Evolutionary conservation across 1,140 invertebrate genomes (phyloP), one percentile per base, ranked within the genome.

Genomic region (Helicoverpa zea): DNA sequence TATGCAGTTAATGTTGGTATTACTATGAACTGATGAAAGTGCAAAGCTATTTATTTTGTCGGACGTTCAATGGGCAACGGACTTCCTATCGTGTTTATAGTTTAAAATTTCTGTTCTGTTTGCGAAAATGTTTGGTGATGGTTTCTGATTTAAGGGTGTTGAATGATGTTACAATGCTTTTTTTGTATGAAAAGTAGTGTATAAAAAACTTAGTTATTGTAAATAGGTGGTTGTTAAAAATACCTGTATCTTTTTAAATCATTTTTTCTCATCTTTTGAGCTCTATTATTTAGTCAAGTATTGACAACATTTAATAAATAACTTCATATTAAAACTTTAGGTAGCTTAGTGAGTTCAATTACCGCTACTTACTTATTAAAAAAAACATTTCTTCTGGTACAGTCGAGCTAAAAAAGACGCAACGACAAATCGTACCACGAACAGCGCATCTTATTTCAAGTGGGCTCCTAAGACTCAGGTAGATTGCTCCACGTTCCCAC

Each of bases 401-500:
- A 66, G 10, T 16, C 35, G 5, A 1, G 1, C n/a, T 14, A 70
- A 72, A 43, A 23, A 23, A 51, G 29, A 54, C 68, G 18, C 23
- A n/a, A 29, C 68, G 18, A 72, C 10, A 54, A 72, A n/a, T 72
- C 49, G 68, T 54, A 13, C n/a, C 23, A 29, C 5, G 35, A 70
- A 72, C 23, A 72, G 68, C 5, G 2, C 9, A 16, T 12, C 5
- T 54, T 72, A 68, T n/a, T 16, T 68, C 10, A 72, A 72, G 63
- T 30, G 18, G 64, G 18, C 64, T 54, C 35, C 66, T 52, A 70
- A 70, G 66, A 52, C 49, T 52, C 66, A 72, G 68, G 68, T 72
- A 68, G 43, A 43, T 18, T 68, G 43, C 43, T 68, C 18, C 43
- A 54, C 47, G 49, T 29, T 54, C 49, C 49, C 13, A 52, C 68